Evolutionary conservation across 1,140 invertebrate genomes (phyloP), one percentile per base, ranked within the genome.

Genomic region (Drosophila sturtevanti): DNA sequence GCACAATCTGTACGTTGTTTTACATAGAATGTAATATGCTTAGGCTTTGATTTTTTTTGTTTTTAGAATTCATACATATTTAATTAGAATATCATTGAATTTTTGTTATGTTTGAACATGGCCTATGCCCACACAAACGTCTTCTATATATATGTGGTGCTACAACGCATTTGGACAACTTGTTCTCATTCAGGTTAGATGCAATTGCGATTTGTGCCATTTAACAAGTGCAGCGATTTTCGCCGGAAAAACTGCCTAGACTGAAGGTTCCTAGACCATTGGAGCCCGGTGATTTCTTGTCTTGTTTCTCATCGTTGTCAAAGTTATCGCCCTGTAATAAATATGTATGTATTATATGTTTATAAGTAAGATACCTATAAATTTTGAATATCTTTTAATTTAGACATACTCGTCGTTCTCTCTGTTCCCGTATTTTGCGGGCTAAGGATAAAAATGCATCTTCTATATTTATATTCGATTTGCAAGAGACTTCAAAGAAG

Each of bases 401-500:
- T 21, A 0, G 9, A 77, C 90, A 92, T 93, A 97, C 96, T 92
- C 95, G 94, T 79, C 94, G 93, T 77, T 96, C 95, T 81, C 95
- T 93, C 92, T 96, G 95, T 92, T 97, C 96, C 59, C 96, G 93
- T 92, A 97, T 97, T 93, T 95, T 95, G 90, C 96, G 94, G 63
- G 96, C 96, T 81, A 98, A 92, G 24, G 96, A 96, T 52, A 97
- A 92, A 92, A 97, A 97, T 34, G 96, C 95, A 85, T 97, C 96
- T 85, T 98, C 96, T 70, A 98, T 97, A 89, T 98, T 98, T 38
- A 98, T 95, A 82, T 97, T 96, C 68, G 95, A 95, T 92, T 98
- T 98, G 91, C 97, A 98, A 16, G 97, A 98, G 11, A 98, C 97
- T 92, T 98, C 97, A 92, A 97, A 97, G 91, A 98, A 98, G 48